Percentiles rank a stretch among this genome's conserved stretches.
These are phyloP conservation scores for Halesus radiatus DNA, from an alignment of 1,140 invertebrate genomes.

Conservation along the genomic window DNA sequence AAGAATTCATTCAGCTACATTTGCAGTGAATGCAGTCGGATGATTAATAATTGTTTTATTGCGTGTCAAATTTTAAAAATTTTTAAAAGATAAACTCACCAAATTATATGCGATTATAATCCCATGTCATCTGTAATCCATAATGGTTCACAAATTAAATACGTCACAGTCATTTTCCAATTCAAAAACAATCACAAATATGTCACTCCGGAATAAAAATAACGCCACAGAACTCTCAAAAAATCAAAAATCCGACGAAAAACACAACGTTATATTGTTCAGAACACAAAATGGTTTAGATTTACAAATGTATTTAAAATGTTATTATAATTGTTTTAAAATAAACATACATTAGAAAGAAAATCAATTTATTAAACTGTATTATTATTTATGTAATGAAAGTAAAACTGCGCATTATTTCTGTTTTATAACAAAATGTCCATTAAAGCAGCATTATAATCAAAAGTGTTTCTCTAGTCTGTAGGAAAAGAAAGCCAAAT, in stretches of 20 bases:
- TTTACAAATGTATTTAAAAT: neutral
- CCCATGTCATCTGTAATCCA: conserved; percentile 44
- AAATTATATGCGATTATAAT: neutral
- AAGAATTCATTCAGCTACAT: neutral
- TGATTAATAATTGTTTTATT: neutral
- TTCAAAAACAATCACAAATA: conserved; percentile 17
- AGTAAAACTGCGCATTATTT: conserved; percentile 22
- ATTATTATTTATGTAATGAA: conserved; percentile 38
- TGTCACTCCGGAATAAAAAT: neutral
- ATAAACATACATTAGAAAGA: neutral
- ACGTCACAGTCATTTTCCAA: conserved; percentile 10
- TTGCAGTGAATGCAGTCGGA: neutral
- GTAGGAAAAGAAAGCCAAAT: conserved; percentile 47
- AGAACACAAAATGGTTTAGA: neutral
- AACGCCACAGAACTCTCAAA: neutral
- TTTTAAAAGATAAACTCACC: conserved; percentile 2
- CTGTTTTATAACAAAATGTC: conserved; percentile 36
- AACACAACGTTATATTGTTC: conserved; percentile 8
- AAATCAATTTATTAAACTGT: too few species aligned
- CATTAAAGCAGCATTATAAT: conserved; percentile 45
- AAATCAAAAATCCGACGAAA: conserved; percentile 8
- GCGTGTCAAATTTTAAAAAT: neutral
- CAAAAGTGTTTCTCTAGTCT: conserved; percentile 51
- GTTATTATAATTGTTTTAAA: neutral
- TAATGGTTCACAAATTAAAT: conserved; percentile 41